A percentile compares a stretch with the other conserved stretches of the same genome.
phyloP scores from a whole-genome alignment of 2,797 vertebrate species.

The Austrolebias charrua region DNA sequence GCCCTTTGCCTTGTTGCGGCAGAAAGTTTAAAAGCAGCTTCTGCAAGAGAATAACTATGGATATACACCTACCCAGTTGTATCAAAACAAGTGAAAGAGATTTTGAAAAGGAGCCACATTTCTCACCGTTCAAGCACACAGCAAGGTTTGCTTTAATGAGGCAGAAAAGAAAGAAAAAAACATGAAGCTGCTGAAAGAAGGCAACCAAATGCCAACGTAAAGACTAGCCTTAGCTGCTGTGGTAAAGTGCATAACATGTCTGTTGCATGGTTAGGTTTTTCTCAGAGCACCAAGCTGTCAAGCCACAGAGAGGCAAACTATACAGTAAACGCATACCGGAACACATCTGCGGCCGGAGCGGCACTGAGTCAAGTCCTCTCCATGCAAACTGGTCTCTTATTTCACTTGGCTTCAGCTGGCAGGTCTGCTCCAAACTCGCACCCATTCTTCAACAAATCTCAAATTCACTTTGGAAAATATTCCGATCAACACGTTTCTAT shows the following conservation, averaged over 20 bases:
- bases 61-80: background rate
- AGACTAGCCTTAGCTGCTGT: conserved; percentile 59
- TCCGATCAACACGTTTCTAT: conserved; percentile 21
- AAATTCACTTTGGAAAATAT: conserved; percentile 25
- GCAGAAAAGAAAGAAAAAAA: conserved; percentile 34
- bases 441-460: conserved; percentile 37
- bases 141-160: conserved; percentile 16
- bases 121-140: conserved; percentile 8
- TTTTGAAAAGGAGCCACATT: conserved; percentile 11
- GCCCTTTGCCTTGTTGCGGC: too few species aligned
- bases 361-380: conserved; percentile 57
- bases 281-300: conserved; percentile 61
- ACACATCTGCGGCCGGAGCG: conserved; percentile 60
- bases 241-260: conserved; percentile 68
- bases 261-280: conserved; percentile 64
- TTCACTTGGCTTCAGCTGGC: conserved; percentile 50
- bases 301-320: conserved; percentile 70
- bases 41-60: background rate
- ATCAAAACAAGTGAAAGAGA: conserved; percentile 20
- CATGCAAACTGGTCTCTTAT: conserved; percentile 67
- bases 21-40: background rate
- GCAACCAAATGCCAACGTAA: conserved; percentile 51
- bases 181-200: conserved; percentile 30
- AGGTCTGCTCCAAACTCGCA: conserved; percentile 46
- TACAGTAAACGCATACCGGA: conserved; percentile 69